Base-by-base conservation (phyloP, 2,797 vertebrate species). In the Epinephelus coioides region DNA sequence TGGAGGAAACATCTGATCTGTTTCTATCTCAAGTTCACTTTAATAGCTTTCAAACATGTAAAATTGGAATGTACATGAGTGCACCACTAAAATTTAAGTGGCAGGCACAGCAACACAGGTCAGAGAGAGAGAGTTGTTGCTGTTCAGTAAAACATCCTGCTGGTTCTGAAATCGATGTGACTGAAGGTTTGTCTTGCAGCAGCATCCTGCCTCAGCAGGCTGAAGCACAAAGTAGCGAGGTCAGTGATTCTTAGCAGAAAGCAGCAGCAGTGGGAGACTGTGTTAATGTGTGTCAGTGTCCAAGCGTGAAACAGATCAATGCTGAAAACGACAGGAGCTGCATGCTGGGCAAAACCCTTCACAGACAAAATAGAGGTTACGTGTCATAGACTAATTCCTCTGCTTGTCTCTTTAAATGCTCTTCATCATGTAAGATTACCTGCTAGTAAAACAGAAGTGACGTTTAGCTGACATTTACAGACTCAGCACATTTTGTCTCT, bases 171-270 rank as follows among this genome's bases (percentile, higher is more conserved):
- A 70, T 74, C 68, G 12, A 85, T 72, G 72, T 19, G 72, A 70
- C 66, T 74, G 71, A 64, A 67, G 64, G 64, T 50, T 47, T n/a
- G 70, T 49, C 53, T 38, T 30, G 67, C 0, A 11, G 71, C 2
- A n/a, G 38, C 69, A 0, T 79, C 70, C 53, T 56, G 56, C 51
- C 70, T 78, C 84, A 84, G 82, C 76, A 78, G 69, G 38, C 50
- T 19, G 30, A 19, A 3, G 40, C 49, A n/a, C 49, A 54, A 56
- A 68, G 53, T 0, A 1, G 21, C 14, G 62, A 86, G 51, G 34
- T 88, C 82, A 71, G 74, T 51, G 65, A 12, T 68, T 73, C 60
- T 60, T 6, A 57, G 30, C 67, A 59, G 0, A 30, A n/a, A 47
- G 50, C 60, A 49, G 54, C 63, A 56, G 25, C 34, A 9, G 6